Evolutionary conservation across 64 coral and sea anemone species (phyloP), one percentile per base, ranked within the genome.

Genomic region (Stylophora pistillata): DNA sequence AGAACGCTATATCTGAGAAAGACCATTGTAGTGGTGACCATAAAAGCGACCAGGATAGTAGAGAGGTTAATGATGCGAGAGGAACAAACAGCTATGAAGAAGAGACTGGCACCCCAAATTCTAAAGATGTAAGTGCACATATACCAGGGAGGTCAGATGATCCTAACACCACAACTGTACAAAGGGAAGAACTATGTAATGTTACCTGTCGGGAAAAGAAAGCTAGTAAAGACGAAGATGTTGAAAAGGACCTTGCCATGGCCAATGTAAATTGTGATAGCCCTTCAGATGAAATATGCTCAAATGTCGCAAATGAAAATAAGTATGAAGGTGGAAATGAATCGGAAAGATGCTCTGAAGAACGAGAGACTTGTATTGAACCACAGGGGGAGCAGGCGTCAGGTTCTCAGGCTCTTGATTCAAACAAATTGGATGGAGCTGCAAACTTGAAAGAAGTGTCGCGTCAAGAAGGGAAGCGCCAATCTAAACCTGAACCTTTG

Each of bases 321-420:
- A 58, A 61, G 33, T 72, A 74, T 2, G n/a, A 93, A 74, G 55
- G 52, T 86, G 52, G 73, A 83, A 14, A 58, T 78, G 25, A 37
- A 37, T 21, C 7, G 3, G 74, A 78, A 17, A 25, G 52, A 21
- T 73, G 9, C n/a, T 25, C 15, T 74, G 85, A 27, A 21, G 23
- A 58, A 1, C 66, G n/a, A 16, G 41, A 73, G 4, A 13, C 14
- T 14, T 16, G n/a, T 2, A 11, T 4, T 15, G 71, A 87, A 30
- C 3, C 13, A 15, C 69, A 58, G 15, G 15, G 28, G 32, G 4
- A 25, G 9, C 73, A 74, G 34, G n/a, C 1, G 0, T 14, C 73
- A 16, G 55, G 10, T 61, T 69, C 30, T 74, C 18, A 59, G 12
- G 31, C 31, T 12, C 16, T 21, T 76, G 74, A 76, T 0, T 41